Base-by-base conservation (phyloP, 2,113 vertebrate species). In the Cathartes aura region DNA sequence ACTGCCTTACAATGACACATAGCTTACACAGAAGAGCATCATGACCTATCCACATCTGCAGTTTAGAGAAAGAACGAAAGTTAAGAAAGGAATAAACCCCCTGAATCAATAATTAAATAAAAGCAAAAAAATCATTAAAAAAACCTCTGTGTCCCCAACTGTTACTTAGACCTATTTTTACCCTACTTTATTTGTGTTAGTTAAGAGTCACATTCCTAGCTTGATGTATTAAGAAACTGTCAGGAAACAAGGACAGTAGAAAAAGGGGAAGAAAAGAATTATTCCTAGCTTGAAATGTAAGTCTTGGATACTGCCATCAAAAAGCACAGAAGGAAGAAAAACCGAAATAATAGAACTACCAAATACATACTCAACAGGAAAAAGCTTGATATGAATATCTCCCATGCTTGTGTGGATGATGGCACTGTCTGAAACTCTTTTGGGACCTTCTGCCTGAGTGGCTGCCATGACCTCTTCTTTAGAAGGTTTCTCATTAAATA, bases 381-480 rank as follows among this genome's bases (percentile, higher is more conserved):
- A 99, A n/a, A 99, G 99, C 91, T 99, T 99, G 96, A 99, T 98
- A 90, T 99, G 99, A 94, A 99, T 99, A 97, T 99, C 99, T 91
- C 99, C 99, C 99, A 99, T 99, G 96, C 99, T 99, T 92, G 99
- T 99, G 96, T 99, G 99, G 91, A 99, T 99, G 97, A 99, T 99
- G 87, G 99, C 99, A 75, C 99, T 99, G 97, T 99, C 99, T 17
- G 99, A 99, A 78, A 99, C 99, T 71, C 99, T 98, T 96, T 99
- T 99, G 16, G 99, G 99, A 42, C 99, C 99, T 98, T 99, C 99
- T 20, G 99, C 99, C 97, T 99, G 99, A 38, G 99, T 99, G 85
- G 99, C 99, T n/a, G 99, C 99, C 99, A 99, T 99, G 73, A 99
- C 99, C 97, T 99, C 99, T 95, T 99, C 99, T 98, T 99, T 99